Percentiles rank a stretch among this genome's conserved stretches.
Evolutionary conservation across 2,797 vertebrate species (phyloP).

Genomic region (Pogonophryne albipinna): DNA sequence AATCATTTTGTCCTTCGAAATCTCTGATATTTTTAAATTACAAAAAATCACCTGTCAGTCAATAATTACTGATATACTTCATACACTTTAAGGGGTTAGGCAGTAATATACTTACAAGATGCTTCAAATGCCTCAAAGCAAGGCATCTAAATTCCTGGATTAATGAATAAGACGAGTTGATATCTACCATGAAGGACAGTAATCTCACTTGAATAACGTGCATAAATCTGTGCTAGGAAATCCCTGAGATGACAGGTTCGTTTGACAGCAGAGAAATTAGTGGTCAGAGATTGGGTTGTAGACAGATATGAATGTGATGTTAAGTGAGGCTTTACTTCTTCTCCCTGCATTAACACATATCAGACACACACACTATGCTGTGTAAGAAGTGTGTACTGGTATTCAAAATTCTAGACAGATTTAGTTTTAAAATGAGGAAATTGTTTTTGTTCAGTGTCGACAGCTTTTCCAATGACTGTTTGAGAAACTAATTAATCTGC

Average conservation of each 20-base stretch:
- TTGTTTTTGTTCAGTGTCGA: no score
- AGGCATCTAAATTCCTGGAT: constrained; percentile 1
- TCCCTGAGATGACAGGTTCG: constrained; percentile 9
- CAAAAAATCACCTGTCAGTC: constrained; percentile 6
- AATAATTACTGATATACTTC: not conserved
- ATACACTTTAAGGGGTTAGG: not conserved
- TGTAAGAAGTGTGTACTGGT: not conserved
- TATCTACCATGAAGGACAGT: not conserved
- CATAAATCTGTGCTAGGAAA: constrained; percentile 20
- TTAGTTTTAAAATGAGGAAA: no score
- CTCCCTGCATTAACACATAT: constrained; percentile 1
- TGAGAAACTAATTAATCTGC: constrained; percentile 45
- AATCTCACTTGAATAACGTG: constrained; percentile 13
- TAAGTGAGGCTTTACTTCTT: not conserved
- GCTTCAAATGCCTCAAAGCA: constrained; percentile 5
- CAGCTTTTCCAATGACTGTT: not conserved
- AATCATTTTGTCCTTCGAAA: no score
- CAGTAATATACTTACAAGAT: constrained; percentile 10
- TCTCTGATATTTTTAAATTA: not conserved
- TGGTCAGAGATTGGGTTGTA: not conserved
- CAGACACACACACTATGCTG: not conserved
- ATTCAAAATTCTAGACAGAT: no score
- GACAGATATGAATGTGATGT: not conserved
- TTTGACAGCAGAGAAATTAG: not conserved
- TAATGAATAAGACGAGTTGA: constrained; percentile 4